Conservation (phyloP, 2,797 vertebrate genomes). For the Uromys caudimaculatus region DNA sequence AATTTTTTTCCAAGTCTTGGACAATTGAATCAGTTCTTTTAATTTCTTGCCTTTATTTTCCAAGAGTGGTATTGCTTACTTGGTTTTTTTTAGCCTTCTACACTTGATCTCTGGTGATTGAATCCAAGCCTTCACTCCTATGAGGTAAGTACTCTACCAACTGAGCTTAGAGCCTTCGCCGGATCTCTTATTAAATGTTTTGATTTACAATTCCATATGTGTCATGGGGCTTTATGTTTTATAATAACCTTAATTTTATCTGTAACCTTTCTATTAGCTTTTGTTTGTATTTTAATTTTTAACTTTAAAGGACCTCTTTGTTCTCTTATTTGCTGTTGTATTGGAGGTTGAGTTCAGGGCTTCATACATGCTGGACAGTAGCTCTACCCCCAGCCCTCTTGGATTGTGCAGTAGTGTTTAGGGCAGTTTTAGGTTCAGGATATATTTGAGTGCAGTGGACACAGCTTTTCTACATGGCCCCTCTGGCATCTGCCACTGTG, state of each 20-base stretch:
- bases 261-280: slow-evolving; percentile 10
- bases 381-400: neutral
- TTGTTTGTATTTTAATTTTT: slow-evolving; percentile 22
- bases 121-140: neutral
- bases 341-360: neutral
- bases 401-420: neutral
- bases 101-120: neutral
- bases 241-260: neutral
- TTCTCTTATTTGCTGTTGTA: neutral
- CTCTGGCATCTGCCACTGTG: neutral
- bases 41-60: neutral
- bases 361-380: neutral
- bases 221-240: neutral
- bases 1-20: neutral
- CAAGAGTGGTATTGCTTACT: neutral
- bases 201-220: neutral
- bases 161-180: neutral
- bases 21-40: neutral
- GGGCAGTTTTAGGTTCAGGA: neutral
- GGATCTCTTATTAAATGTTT: neutral
- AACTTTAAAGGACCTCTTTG: neutral
- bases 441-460: neutral
- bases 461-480: neutral
- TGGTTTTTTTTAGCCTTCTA: neutral
- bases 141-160: neutral